Evolutionary conservation across 2,888 invertebrate species (phyloP).

Genomic region (Emesis furor): DNA sequence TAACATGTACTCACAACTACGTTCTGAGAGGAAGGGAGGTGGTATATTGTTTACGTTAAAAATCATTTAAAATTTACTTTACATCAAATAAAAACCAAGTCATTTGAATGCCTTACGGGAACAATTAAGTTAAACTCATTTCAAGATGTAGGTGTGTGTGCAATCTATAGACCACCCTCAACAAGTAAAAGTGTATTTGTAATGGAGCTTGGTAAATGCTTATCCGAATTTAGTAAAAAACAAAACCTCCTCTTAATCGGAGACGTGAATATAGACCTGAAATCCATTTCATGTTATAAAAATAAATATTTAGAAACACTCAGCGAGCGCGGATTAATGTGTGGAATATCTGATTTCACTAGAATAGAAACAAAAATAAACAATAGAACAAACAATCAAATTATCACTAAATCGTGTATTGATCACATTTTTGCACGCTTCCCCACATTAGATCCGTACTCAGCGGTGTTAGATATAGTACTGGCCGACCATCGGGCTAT

Average conservation of each 20-base stretch:
- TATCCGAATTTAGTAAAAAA: slow-evolving; percentile 30
- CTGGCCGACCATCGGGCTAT: slow-evolving; percentile 42
- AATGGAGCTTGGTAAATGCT: slow-evolving; percentile 42
- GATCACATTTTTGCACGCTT: slow-evolving; percentile 71
- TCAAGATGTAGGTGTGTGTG: too few relatives aligned
- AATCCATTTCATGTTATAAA: slow-evolving; percentile 36
- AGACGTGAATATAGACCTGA: slow-evolving; percentile 49
- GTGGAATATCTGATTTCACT: slow-evolving; percentile 57
- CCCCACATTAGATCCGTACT: slow-evolving; percentile 56
- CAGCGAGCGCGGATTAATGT: slow-evolving; percentile 44
- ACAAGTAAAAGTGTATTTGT: slow-evolving; percentile 54
- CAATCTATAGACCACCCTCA: slow-evolving; percentile 60
- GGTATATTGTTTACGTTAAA: neutral
- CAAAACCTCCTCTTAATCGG: slow-evolving; percentile 37
- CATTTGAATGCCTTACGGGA: too few relatives aligned
- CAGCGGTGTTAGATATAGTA: slow-evolving; percentile 42
- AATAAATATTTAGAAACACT: slow-evolving; percentile 44
- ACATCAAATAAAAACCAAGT: too few relatives aligned
- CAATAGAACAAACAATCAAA: neutral
- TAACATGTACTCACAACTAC: too few relatives aligned
- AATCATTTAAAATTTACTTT: too few relatives aligned
- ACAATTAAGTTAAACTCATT: too few relatives aligned
- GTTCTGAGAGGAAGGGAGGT: slow-evolving; percentile 37
- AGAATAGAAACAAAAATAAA: slow-evolving; percentile 57
- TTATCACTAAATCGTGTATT: slow-evolving; percentile 66